Conservation (phyloP, 2,113 vertebrate species). For the Prinia subflava region DNA sequence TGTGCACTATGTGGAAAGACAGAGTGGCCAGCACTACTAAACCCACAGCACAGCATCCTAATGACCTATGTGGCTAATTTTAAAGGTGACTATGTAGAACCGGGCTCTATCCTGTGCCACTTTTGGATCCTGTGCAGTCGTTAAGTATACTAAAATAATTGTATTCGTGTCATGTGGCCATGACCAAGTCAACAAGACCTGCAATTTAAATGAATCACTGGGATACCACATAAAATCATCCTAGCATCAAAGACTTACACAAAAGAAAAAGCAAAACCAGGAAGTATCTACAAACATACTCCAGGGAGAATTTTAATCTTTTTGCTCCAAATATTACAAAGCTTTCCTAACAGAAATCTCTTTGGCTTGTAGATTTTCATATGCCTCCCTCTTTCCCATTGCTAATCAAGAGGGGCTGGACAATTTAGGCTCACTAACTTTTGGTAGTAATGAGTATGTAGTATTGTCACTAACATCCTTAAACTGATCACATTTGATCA, state of each 20-base stretch:
- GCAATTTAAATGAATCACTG: background rate
- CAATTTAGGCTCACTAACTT: background rate
- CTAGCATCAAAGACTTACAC: background rate
- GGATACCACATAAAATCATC: background rate
- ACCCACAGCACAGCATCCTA: background rate
- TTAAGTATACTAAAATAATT: background rate
- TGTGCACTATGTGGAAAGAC: background rate
- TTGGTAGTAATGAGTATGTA: background rate
- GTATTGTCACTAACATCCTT: background rate
- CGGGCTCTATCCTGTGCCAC: background rate
- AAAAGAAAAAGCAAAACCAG: background rate
- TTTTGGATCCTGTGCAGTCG: background rate
- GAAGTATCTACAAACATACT: background rate
- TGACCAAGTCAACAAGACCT: background rate
- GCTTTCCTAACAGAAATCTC: background rate
- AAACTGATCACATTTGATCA: background rate
- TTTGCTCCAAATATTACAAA: background rate
- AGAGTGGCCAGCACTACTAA: background rate
- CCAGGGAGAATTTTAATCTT: background rate
- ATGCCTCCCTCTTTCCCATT: background rate
- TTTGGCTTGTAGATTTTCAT: background rate
- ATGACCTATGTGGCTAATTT: background rate
- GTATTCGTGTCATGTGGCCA: background rate
- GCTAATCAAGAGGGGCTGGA: background rate
- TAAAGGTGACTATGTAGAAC: background rate